Evolutionary conservation across 2,797 vertebrate species (phyloP).

Genomic region (Xiphorhynchus erythropygius): DNA sequence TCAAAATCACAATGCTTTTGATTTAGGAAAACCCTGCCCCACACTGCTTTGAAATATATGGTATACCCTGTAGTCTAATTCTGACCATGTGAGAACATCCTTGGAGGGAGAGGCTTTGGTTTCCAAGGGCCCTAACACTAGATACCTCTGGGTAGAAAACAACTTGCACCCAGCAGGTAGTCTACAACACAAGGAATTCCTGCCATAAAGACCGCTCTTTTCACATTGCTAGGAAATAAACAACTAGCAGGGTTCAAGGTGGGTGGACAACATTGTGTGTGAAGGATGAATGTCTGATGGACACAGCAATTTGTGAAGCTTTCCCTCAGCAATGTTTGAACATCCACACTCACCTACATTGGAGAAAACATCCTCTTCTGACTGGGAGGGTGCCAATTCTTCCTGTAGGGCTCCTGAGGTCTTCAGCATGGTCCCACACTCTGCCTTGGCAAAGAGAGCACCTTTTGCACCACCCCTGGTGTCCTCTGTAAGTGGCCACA

Average conservation of each 20-base stretch:
- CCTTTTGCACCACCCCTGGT: not conserved
- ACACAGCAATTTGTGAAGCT: not conserved
- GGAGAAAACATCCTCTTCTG: constrained; percentile 56
- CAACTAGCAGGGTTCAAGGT: not conserved
- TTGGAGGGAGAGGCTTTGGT: not conserved
- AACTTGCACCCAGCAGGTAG: not conserved
- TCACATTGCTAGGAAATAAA: not conserved
- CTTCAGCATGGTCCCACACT: not conserved
- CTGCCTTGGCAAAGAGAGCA: not conserved
- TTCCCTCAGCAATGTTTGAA: not conserved
- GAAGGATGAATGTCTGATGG: not conserved
- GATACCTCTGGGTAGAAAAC: not conserved
- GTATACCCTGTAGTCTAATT: not conserved
- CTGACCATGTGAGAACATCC: not conserved
- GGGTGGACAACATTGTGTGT: not conserved
- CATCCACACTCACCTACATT: constrained; percentile 19
- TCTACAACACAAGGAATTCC: not conserved
- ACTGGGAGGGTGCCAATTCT: not conserved
- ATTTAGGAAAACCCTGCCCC: not conserved
- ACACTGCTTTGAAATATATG: not conserved
- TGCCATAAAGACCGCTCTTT: not conserved
- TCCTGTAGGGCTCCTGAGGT: not conserved
- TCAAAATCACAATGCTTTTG: not conserved
- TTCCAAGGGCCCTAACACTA: not conserved
- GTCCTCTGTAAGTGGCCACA: constrained; percentile 28